A percentile compares a stretch with the other conserved stretches of the same genome.
phyloP scores from a whole-genome alignment of 2,113 vertebrate species.

The Chiloscyllium plagiosum region DNA sequence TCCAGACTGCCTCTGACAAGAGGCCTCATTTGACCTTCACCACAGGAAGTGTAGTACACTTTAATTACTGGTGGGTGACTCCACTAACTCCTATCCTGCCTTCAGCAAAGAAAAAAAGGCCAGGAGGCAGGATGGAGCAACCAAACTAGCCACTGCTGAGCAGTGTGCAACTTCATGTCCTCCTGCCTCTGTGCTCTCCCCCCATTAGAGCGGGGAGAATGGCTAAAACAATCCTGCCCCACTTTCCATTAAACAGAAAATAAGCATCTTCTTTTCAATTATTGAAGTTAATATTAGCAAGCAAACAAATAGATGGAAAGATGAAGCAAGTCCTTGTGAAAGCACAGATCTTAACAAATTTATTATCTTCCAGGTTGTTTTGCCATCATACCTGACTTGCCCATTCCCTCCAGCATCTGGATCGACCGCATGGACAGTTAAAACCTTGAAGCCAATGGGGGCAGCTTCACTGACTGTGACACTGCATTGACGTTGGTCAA shows the following conservation, averaged over 20 bases:
- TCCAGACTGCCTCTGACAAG: neutral
- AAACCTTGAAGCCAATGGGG: conserved; percentile 51
- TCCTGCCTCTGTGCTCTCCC: neutral
- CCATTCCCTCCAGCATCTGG: conserved; percentile 53
- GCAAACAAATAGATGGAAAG: neutral
- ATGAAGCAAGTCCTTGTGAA: neutral
- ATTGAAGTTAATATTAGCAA: neutral
- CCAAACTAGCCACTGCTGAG: neutral
- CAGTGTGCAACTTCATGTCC: neutral
- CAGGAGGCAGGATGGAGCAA: no score
- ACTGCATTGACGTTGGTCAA: conserved; percentile 48
- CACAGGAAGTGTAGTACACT: neutral
- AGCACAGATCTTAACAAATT: neutral
- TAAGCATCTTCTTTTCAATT: neutral
- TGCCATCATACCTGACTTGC: conserved; percentile 51
- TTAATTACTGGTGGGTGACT: neutral
- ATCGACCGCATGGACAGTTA: conserved; percentile 54
- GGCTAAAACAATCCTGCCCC: neutral
- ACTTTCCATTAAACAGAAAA: neutral
- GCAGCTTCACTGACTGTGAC: conserved; percentile 56
- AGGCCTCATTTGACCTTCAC: neutral
- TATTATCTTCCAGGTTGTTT: neutral
- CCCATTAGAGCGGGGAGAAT: neutral
- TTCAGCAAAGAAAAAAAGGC: no score
- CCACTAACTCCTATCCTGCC: no score